Base-by-base conservation (phyloP, 2,888 invertebrate genomes). In the Antheraea assamensis region DNA sequence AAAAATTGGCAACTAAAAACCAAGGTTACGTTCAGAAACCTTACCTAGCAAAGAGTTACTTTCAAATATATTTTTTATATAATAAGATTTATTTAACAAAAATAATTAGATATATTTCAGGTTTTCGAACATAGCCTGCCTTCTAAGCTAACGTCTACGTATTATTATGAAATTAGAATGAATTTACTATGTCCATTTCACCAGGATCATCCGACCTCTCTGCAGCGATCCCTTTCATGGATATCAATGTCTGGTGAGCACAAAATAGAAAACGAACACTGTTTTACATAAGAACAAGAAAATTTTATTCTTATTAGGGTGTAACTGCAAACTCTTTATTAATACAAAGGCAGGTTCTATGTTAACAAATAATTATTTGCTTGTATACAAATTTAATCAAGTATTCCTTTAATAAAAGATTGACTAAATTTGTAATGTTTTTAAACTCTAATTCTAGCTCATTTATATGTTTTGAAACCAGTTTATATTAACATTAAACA, bases 11-110 rank as follows among this genome's bases (percentile, higher is more conserved):
- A 79, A 80, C 77, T 81, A 78, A 75, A 75, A 76, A 82, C 74
- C 79, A 89, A 92, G 93, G 93, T 90, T 94, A 94, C 92, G 93
- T 94, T 94, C 94, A 94, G 92, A 94, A 94, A 94, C 93, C 93
- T 83, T 78, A 72, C 85, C 89, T 89, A 88, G 77, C 81, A 77
- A 73, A 31, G 52, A n/a, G 31, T 71, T 71, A 52, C 55, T 61
- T 86, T 87, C 84, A 13, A 74, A 80, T 42, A 42, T 13, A 84
- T 82, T 79, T 80, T 81, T 78, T 76, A 77, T 66, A 76, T 27
- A 58, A 27, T 21, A 24, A 68, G 2, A 27, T 72, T 52, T 71
- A 21, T 68, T 64, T n/a, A 31, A 30, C 72, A 70, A 71, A 73
- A 72, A 71, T 61, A 58, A 58, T 24, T 58, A 75, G 71, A 83